Base-by-base conservation (phyloP, 1,140 invertebrate genomes). In the Drosophila grimshawi region DNA sequence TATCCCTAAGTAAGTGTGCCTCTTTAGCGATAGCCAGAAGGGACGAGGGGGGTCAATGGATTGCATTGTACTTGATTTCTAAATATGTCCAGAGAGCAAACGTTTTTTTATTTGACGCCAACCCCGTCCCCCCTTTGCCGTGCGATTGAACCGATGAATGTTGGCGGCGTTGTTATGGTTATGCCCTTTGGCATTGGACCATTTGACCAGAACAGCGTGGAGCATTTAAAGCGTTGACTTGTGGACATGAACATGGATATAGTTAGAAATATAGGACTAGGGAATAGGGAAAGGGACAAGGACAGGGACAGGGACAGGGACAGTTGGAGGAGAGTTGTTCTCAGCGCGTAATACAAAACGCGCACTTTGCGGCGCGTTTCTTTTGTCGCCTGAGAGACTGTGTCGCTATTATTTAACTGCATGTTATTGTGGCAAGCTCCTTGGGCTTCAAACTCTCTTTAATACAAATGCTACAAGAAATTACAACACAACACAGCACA, bases 401-500 rank as follows among this genome's bases (percentile, higher is more conserved):
- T 88, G 85, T 89, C 83, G 85, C 80, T 88, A 78, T 88, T 88
- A 89, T 83, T 89, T 83, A 88, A 80, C 83, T 81, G 69, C 85
- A 55, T 83, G 73, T 66, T 41, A n/a, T 41, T 72, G 67, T 48
- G 73, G 39, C 71, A 69, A 70, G 68, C 61, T 85, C 62, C 77
- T 85, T 80, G 74, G 76, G 76, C 80, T 73, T 76, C 49, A 8
- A 48, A 8, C 61, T 63, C 79, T 86, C 76, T 86, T 76, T 86
- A 79, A 86, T 73, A 62, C 55, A 57, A 81, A 71, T 80, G 67
- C 66, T 76, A 46, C 69, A 37, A 76, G 63, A 80, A 80, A 68
- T 68, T 57, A 67, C 56, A 70, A 66, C 56, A 71, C 66, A 33
- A 61, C 59, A 51, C 39, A 61, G 46, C 59, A 60, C 46, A 76